Conservation (phyloP, 2,113 vertebrate genomes). For the Pedionomus torquatus region DNA sequence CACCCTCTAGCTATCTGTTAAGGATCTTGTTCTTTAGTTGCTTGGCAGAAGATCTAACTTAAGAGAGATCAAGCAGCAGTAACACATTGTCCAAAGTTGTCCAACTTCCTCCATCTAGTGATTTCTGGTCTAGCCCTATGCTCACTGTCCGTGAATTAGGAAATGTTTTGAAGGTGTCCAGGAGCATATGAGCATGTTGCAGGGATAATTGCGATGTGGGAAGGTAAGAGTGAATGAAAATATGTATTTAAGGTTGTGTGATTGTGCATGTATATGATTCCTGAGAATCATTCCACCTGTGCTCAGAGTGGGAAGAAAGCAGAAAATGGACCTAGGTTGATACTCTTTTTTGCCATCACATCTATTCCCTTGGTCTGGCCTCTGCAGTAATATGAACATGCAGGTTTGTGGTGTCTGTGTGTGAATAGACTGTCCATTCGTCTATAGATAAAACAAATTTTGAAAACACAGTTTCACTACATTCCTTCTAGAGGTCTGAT, state of each 20-base stretch:
- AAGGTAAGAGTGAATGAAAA: not conserved
- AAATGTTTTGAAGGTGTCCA: not conserved
- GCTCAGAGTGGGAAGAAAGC: not conserved
- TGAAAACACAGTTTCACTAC: not conserved
- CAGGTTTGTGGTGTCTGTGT: not conserved
- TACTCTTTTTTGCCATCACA: not conserved
- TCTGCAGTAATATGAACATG: not conserved
- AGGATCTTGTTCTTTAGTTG: not conserved
- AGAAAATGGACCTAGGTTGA: not conserved
- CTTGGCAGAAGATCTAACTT: not conserved
- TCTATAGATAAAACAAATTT: not conserved
- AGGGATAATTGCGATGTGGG: not conserved
- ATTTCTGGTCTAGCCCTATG: not conserved
- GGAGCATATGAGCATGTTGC: not conserved
- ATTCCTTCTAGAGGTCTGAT: constrained; percentile 7
- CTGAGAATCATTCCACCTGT: not conserved
- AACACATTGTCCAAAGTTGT: not conserved
- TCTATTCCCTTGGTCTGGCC: not conserved
- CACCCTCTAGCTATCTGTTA: not conserved
- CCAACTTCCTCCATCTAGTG: not conserved
- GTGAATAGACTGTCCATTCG: not conserved
- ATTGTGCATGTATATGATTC: not conserved
- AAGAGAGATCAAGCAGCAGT: not conserved
- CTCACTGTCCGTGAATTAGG: not conserved
- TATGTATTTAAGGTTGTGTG: not conserved